These are phyloP conservation scores for Rousettus madagascariensis DNA, from an alignment of 2,797 vertebrate genomes.

Conservation along the genomic window DNA sequence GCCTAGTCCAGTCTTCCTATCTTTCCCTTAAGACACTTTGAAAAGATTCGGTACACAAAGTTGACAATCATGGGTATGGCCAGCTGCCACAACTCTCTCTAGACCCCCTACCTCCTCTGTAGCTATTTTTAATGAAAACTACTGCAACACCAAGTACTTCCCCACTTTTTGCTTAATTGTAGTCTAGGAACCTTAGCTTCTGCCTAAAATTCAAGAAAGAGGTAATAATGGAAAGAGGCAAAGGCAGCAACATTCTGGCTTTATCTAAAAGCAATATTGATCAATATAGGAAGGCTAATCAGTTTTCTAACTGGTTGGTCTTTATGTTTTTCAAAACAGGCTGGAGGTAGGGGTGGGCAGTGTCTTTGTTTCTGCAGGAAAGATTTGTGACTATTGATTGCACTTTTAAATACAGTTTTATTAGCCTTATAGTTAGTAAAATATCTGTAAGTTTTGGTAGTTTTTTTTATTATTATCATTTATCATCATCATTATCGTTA, in stretches of 20 bases:
- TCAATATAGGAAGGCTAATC: fast-evolving
- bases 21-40: neutral
- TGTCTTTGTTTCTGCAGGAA: neutral
- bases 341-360: neutral
- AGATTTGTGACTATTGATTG: neutral
- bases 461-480: neutral
- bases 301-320: neutral
- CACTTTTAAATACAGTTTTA: slow-evolving; percentile 6
- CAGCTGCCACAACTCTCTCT: neutral
- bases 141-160: neutral
- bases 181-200: neutral
- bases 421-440: neutral
- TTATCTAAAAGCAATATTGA: neutral
- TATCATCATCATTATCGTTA: neutral
- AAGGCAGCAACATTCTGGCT: neutral
- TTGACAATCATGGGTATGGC: neutral
- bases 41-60: neutral
- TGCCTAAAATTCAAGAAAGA: neutral
- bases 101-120: neutral
- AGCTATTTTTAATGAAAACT: neutral
- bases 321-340: neutral
- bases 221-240: neutral
- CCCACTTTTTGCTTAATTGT: neutral
- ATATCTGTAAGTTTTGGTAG: neutral
- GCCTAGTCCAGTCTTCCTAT: neutral